Evolutionary conservation across 1,140 invertebrate species (phyloP).

Genomic region (Caenorhabditis brenneri): DNA sequence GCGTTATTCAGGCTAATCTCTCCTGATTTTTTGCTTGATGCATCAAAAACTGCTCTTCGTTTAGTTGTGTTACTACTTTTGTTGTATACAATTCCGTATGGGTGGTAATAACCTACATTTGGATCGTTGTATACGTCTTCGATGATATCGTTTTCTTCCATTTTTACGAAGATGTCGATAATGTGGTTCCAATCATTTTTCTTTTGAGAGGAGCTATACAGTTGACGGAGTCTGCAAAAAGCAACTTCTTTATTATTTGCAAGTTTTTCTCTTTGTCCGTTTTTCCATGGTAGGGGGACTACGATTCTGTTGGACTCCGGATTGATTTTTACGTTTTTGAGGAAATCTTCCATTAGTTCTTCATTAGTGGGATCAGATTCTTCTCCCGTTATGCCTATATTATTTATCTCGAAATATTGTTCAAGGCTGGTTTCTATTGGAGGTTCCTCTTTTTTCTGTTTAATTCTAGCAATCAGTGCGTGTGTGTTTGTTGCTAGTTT

Average conservation of each 20-base stretch:
- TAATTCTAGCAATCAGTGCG: neutral
- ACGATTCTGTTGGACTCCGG: neutral
- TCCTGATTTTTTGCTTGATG: neutral
- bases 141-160: neutral
- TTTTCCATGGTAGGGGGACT: neutral
- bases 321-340: neutral
- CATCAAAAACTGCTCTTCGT: neutral
- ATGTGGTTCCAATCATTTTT: neutral
- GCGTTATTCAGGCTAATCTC: neutral
- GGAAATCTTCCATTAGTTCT: neutral
- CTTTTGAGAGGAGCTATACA: neutral
- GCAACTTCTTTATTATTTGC: neutral
- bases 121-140: neutral
- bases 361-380: neutral
- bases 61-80: neutral
- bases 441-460: neutral
- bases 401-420: neutral
- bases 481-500: neutral
- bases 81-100: neutral
- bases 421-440: neutral
- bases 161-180: neutral
- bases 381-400: neutral
- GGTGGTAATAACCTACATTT: neutral
- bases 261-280: neutral
- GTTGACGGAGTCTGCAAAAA: neutral